Evolutionary conservation across 2,888 invertebrate species (phyloP), one percentile per base, ranked within the genome.

Genomic region (Drosophila anomalipes): DNA sequence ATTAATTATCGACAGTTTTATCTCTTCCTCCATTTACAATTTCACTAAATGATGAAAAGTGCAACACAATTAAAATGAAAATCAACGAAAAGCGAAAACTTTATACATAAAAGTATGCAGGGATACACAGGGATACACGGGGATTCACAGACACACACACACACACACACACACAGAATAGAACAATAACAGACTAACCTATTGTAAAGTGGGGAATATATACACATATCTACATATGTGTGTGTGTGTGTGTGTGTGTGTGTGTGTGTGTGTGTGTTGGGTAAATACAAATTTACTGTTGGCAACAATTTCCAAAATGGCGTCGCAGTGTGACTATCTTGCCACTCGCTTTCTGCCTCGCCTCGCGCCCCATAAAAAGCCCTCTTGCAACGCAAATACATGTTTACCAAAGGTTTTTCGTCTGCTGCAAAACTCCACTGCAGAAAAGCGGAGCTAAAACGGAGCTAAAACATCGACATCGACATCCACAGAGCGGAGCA

Each of bases 181-280:
- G 77, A 83, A 89, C 87, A 89, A 87, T 89, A 87, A 78, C 87
- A 87, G 89, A 87, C 89, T 87, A 87, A 89, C 87, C 87, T 86
- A 87, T 87, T 87, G 89, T 88, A 85, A 83, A 79, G 81, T 83
- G 84, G 79, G 78, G 77, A 86, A 70, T 58, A 70, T 33, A 59
- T 59, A 52, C 47, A 63, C 33, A 47, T 56, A 39, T 22, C 37
- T 39, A 12, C 33, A 64, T n/a, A n/a, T 35, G 35, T 41, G 52
- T 41, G 32, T n/a, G 7, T 61, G 33, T 74, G 65, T 52, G 33
- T 47, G 10, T 41, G 6, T 59, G n/a, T n/a, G n/a, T 35, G 35
- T 41, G 52, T 41, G 32, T n/a, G 7, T 61, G 33, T 74, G 65
- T 52, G 33, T 47, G 10, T 41, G 6, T 59, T 49, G 28, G 37